phyloP scores from a whole-genome alignment of 2,888 invertebrate genomes.

The Sarcophaga variegata region DNA sequence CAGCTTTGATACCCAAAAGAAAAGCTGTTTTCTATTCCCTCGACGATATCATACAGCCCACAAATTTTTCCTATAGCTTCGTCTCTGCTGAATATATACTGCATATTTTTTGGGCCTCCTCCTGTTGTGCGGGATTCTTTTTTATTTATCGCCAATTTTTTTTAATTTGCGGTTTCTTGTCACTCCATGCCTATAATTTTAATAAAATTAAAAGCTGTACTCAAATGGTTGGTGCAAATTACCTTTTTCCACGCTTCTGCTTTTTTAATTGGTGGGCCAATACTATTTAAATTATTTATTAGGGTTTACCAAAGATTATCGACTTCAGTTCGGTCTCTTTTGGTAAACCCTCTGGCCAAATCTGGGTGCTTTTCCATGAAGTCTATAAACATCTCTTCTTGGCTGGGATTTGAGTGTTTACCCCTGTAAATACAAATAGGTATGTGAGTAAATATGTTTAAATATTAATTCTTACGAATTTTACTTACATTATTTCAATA shows the following conservation, averaged over 20 bases:
- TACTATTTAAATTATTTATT: neutral
- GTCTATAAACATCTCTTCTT: neutral
- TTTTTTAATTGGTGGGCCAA: constrained; percentile 2
- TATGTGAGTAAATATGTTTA: neutral
- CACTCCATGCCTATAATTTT: constrained; percentile 10
- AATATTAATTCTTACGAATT: neutral
- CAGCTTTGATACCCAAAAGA: no score
- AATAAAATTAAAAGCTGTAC: neutral
- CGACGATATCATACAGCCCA: neutral
- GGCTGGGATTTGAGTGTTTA: neutral
- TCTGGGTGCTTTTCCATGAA: constrained; percentile 1
- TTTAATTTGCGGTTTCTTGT: constrained; percentile 18
- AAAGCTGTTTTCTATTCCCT: neutral
- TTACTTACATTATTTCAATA: neutral
- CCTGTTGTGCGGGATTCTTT: neutral
- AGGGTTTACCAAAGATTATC: constrained; percentile 7
- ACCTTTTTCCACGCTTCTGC: neutral
- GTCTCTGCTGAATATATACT: neutral
- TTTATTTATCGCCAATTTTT: neutral
- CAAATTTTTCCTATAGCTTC: neutral
- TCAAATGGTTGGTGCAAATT: no score
- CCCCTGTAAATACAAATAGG: neutral
- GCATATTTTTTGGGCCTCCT: neutral
- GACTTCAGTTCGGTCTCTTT: neutral
- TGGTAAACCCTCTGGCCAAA: neutral